Evolutionary conservation across 2,888 invertebrate species (phyloP), one percentile per base, ranked within the genome.

Genomic region (Agapostemon virescens): DNA sequence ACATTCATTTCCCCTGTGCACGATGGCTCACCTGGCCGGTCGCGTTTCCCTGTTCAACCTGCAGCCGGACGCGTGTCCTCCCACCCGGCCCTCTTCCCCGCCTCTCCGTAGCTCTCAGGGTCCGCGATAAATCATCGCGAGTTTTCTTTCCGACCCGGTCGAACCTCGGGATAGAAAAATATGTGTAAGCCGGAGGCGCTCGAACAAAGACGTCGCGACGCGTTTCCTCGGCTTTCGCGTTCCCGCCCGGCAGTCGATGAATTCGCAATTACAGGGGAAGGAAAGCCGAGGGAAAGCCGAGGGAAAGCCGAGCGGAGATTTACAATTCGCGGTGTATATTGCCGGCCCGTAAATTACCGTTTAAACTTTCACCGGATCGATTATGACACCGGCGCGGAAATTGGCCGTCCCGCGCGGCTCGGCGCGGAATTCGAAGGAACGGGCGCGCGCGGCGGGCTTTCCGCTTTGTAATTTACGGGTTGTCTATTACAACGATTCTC

Each of bases 1-100:
- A 90, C 92, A 92, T 92, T 92, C 90, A 92, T 92, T 92, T 92
- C 92, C 92, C 92, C 90, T 89, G 92, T 92, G 92, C 90, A 92
- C 91, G 90, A 92, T 92, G 91, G 90, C 89, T 92, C 92, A 92
- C 90, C 89, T 89, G 88, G 84, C 84, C 84, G 20, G 86, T 84
- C 84, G 83, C 83, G 81, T 77, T 85, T 72, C 78, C 80, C 85
- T 84, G 84, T 86, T 84, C 77, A 79, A 87, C 85, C 84, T 71
- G 79, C 78, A 78, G 83, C 82, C 82, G 84, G 85, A n/a, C n/a
- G 86, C 86, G 84, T 70, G 58, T 71, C 70, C 79, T 40, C 20
- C n/a, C 36, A 63, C 38, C 11, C 20, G 6, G 6, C n/a, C 11
- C 49, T 20, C 42, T 45, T 20, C 42, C 1, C n/a, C n/a, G 9